Base-by-base conservation (phyloP, 2,797 vertebrate genomes). In the Synanceia verrucosa region DNA sequence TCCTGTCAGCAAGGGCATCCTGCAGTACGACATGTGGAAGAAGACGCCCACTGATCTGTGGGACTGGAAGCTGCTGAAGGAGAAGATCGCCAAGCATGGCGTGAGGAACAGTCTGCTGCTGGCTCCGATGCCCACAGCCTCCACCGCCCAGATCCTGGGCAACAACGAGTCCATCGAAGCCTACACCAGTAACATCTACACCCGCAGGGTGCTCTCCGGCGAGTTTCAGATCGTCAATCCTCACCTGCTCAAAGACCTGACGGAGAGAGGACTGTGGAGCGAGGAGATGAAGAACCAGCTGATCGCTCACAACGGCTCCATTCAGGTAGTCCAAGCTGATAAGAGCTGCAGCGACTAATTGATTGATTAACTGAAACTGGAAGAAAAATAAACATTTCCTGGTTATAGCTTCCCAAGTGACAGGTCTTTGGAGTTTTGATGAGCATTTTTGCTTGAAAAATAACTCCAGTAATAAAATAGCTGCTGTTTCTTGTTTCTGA, bases 211-310 rank as follows among this genome's bases (percentile, higher is more conserved):
- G 1, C 95, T 99, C 55, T 99, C 98, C 0, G 98, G 98, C n/a
- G 98, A 99, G 94, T 99, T 99, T 73, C 98, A 99, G 97, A 96
- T 99, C n/a, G 97, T 99, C 52, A 99, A 99, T 58, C 98, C 98
- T 0, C 98, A 99, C 73, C 88, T 99, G 85, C 65, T 99, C 85
- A 99, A 99, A 82, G 97, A 99, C 85, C 94, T 99, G 72, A 99
- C 98, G 0, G 98, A 99, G 88, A 85, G 89, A 37, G 96, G 96
- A 0, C 93, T 99, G 70, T 99, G 98, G 98, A 96, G 86, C 0
- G 98, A 99, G 88, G 96, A 98, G 65, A 99, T 99, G 98, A 99
- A 99, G 86, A 99, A 99, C 88, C 93, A 97, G 84, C 96, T 99
- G 82, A 99, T 99, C 0, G 93, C 94, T 58, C 94, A 95, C 78